These are phyloP conservation scores for Hiodon tergisus DNA, from an alignment of 2,113 vertebrate species.

Conservation along the genomic window DNA sequence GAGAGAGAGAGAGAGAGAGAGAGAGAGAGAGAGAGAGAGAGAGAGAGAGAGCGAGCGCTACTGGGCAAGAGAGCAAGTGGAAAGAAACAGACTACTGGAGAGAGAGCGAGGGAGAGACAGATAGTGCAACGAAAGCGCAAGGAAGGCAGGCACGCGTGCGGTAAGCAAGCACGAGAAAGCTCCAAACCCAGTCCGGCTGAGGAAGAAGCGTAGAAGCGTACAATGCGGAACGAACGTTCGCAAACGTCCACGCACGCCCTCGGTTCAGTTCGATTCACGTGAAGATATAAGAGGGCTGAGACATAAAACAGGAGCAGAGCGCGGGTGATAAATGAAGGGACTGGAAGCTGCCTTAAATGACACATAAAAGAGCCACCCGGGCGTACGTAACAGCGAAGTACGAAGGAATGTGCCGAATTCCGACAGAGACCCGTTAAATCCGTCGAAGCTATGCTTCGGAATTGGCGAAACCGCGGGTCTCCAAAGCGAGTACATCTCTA, in stretches of 20 bases:
- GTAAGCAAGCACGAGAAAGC: conserved; percentile 35
- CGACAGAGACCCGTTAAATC: conserved; percentile 33
- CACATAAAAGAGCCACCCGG: conserved; percentile 45
- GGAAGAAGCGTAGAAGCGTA: background rate
- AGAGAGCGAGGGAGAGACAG: conserved; percentile 27
- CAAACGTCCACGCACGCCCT: conserved; percentile 1
- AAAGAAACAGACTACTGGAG: conserved; percentile 32
- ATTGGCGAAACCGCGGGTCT: too few species aligned
- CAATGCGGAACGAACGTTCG: conserved; percentile 3
- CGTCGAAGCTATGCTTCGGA: conserved; percentile 37
- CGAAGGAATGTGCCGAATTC: conserved; percentile 55
- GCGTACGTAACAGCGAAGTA: conserved; percentile 36
- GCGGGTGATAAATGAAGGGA: conserved; percentile 33
- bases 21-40: conserved; percentile 7
- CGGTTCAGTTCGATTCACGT: conserved; percentile 34
- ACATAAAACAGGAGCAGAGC: conserved; percentile 33
- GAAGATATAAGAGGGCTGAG: conserved; percentile 6
- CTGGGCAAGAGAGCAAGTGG: conserved; percentile 43
- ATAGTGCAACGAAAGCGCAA: conserved; percentile 17
- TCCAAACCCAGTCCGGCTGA: background rate
- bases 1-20: conserved; percentile 5
- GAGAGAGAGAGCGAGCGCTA: conserved; percentile 2
- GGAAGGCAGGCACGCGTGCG: conserved; percentile 16
- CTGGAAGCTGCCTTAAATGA: conserved; percentile 50
- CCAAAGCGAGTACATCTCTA: background rate